phyloP scores from a whole-genome alignment of 2,797 vertebrate species.

The Microctenopoma stevenorrisi region DNA sequence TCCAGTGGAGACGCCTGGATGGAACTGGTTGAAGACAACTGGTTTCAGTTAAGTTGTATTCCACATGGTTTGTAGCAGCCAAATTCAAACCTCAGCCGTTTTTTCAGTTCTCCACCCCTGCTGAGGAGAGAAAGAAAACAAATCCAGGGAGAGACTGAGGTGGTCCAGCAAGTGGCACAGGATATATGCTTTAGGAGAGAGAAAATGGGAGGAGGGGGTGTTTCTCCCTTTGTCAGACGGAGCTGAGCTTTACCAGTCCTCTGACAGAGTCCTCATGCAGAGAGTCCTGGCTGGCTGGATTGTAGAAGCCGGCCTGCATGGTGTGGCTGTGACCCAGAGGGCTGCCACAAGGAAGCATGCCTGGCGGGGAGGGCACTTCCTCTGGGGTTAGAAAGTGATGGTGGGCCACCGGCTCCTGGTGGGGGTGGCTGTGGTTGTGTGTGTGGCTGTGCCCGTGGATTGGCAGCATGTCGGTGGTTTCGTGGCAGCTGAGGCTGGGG shows the following conservation, averaged over 20 bases:
- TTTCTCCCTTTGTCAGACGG: constrained; percentile 85
- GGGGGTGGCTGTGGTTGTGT: constrained; percentile 70
- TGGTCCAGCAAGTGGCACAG: constrained; percentile 49
- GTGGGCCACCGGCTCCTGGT: constrained; percentile 74
- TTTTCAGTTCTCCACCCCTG: constrained; percentile 37
- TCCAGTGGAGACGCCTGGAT: constrained; percentile 56
- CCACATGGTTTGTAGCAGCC: constrained; percentile 64
- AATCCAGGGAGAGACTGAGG: constrained; percentile 16
- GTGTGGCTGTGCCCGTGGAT: constrained; percentile 70
- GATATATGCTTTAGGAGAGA: constrained; percentile 26
- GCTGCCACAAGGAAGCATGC: constrained; percentile 90
- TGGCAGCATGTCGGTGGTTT: constrained; percentile 81
- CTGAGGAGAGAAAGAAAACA: constrained; percentile 9
- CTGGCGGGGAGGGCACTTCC: constrained; percentile 91
- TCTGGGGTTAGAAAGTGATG: constrained; percentile 96
- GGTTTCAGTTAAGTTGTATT: constrained; percentile 39
- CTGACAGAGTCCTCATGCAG: constrained; percentile 97
- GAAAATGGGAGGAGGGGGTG: neutral
- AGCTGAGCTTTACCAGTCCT: constrained; percentile 97
- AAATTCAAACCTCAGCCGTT: constrained; percentile 41
- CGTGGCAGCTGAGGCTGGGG: constrained; percentile 88
- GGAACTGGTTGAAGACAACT: constrained; percentile 42
- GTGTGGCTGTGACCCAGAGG: constrained; percentile 91
- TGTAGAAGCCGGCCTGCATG: constrained; percentile 87
- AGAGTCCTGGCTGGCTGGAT: constrained; percentile 95